Conservation (phyloP, 1,140 invertebrate species). For the Dreissena rostriformis region DNA sequence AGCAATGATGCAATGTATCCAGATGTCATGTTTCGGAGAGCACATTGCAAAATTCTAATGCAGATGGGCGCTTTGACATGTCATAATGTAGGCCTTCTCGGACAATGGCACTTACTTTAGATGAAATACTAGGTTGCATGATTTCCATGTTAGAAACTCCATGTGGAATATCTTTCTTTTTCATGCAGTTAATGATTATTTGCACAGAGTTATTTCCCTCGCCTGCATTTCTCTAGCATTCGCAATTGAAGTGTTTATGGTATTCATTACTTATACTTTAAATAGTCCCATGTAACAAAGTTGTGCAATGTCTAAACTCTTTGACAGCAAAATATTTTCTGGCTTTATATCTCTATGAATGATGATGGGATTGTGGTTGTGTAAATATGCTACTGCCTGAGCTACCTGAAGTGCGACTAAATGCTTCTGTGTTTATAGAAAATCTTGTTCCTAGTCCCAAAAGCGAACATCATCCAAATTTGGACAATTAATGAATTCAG, state of each 20-base stretch:
- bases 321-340: not conserved
- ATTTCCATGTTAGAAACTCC: no score
- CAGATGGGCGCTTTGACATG: no score
- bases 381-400: slow-evolving; percentile 9
- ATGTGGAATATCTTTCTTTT: no score
- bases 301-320: not conserved
- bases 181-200: no score
- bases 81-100: no score
- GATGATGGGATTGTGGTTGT: not conserved
- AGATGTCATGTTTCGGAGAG: no score
- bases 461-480: not conserved
- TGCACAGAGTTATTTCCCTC: no score
- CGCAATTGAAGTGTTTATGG: not conserved
- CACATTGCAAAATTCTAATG: no score
- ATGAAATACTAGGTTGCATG: no score
- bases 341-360: slow-evolving; percentile 10
- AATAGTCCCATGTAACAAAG: not conserved
- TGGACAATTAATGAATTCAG: not conserved
- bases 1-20: no score
- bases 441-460: not conserved
- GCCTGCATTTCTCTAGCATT: slow-evolving; percentile 1
- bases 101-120: no score
- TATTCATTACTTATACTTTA: not conserved
- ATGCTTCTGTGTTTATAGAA: not conserved
- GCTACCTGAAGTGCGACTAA: not conserved